Evolutionary conservation across 2,113 vertebrate genomes (phyloP).

Genomic region (Fulmarus glacialis): DNA sequence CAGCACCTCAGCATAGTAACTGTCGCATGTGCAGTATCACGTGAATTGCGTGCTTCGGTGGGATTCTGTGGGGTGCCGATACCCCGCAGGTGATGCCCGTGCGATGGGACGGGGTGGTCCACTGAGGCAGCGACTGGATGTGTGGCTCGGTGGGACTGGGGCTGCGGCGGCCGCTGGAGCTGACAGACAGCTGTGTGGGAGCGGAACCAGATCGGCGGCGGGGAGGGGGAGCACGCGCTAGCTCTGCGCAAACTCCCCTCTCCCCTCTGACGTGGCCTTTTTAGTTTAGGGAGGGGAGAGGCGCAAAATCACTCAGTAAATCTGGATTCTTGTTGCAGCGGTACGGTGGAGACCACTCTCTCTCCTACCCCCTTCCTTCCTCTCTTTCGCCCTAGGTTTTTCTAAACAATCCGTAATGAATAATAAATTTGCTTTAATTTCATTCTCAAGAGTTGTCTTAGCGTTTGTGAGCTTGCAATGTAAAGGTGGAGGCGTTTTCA

Average conservation of each 20-base stretch:
- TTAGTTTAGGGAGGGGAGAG: background rate
- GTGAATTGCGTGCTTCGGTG: background rate
- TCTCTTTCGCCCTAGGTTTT: background rate
- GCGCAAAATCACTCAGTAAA: background rate
- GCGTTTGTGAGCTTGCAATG: background rate
- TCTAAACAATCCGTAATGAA: background rate
- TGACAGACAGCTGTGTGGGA: background rate
- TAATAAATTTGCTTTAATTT: background rate
- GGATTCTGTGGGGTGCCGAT: background rate
- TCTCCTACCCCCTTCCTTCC: background rate
- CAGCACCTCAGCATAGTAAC: background rate
- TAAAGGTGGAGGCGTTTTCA: background rate
- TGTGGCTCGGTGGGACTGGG: background rate
- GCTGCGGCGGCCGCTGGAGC: background rate
- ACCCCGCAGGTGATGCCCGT: too few relatives aligned
- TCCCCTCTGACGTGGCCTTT: background rate
- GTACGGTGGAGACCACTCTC: background rate
- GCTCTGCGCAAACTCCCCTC: background rate
- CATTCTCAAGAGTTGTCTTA: background rate
- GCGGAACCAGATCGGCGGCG: background rate
- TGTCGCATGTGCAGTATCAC: fast-evolving
- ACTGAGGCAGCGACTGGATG: background rate
- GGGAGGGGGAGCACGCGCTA: background rate
- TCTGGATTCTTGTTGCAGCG: background rate
- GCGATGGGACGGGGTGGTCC: too few relatives aligned